These are phyloP conservation scores for Drosophila barbarae DNA, from an alignment of 2,888 invertebrate species.

Conservation along the genomic window DNA sequence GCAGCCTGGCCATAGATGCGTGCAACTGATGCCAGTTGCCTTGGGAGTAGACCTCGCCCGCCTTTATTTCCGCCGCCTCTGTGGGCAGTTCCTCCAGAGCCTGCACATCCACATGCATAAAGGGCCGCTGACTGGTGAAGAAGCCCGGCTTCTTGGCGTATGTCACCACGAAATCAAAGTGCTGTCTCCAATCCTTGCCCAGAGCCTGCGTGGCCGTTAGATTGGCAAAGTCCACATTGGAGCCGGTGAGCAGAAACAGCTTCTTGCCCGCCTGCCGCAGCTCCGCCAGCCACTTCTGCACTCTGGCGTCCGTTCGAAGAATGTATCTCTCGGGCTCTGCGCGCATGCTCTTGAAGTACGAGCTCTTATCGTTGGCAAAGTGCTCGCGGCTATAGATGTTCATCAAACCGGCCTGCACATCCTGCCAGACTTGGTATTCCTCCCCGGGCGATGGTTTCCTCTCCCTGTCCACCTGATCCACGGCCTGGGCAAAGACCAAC, in stretches of 20 bases:
- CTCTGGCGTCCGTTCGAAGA: conserved; percentile 81
- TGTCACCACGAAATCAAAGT: conserved; percentile 84
- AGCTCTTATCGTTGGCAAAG: conserved; percentile 82
- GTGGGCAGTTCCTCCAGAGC: conserved; percentile 47
- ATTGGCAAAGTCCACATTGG: conserved; percentile 85
- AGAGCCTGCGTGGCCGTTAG: conserved; percentile 83
- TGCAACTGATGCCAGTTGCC: conserved; percentile 83
- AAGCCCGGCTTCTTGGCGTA: conserved; percentile 88
- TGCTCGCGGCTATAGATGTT: conserved; percentile 83
- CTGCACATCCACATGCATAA: conserved; percentile 80
- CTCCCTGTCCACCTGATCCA: conserved; percentile 83
- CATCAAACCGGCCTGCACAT: conserved; percentile 83
- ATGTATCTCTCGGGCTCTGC: conserved; percentile 82
- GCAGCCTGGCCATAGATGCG: conserved; percentile 79
- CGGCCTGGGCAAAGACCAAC: conserved; percentile 84
- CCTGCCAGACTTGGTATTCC: conserved; percentile 83
- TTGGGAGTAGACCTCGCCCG: conserved; percentile 82
- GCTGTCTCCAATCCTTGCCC: conserved; percentile 84
- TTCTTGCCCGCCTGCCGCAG: conserved; percentile 81
- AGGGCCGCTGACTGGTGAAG: conserved; percentile 83
- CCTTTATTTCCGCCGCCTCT: conserved; percentile 59
- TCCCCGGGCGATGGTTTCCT: conserved; percentile 32
- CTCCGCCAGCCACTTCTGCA: conserved; percentile 83
- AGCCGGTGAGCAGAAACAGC: conserved; percentile 86
- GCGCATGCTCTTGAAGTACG: conserved; percentile 83